Evolutionary conservation across 2,888 invertebrate species (phyloP).

Genomic region (Syrista parreyssii): DNA sequence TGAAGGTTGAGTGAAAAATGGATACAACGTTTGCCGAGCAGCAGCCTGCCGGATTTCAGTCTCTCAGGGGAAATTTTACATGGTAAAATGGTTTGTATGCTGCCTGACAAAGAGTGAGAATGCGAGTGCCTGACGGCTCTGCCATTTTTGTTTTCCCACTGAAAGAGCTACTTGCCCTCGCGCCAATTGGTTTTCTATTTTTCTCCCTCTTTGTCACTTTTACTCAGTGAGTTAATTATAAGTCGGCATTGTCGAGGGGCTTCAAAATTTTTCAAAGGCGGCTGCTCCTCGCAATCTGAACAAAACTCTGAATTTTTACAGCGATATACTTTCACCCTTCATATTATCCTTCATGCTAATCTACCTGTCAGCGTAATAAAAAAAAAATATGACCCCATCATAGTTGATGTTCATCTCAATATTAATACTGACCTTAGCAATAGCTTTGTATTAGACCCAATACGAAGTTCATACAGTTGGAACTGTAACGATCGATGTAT

Average conservation of each 20-base stretch:
- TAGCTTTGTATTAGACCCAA: neutral
- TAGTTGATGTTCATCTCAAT: neutral
- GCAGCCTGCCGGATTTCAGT: neutral
- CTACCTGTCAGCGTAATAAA: neutral
- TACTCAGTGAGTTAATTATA: neutral
- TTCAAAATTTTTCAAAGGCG: neutral
- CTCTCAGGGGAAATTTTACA: constrained; percentile 10
- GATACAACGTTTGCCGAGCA: neutral
- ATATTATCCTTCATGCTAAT: neutral
- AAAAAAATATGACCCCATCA: neutral
- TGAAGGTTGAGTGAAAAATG: constrained; percentile 4
- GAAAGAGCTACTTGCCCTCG: neutral
- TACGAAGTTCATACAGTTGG: neutral
- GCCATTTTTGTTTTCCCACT: neutral
- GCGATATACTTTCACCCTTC: neutral
- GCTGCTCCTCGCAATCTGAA: neutral
- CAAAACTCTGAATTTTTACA: neutral
- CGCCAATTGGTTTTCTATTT: neutral
- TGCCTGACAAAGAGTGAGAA: neutral
- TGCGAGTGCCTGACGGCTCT: neutral
- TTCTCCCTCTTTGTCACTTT: neutral
- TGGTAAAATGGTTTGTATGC: neutral
- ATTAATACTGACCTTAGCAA: neutral
- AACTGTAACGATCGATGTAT: neutral
- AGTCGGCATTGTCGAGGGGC: neutral